These are phyloP conservation scores for Ricordea florida DNA, from an alignment of 92 coral and sea anemone genomes.

Conservation along the genomic window DNA sequence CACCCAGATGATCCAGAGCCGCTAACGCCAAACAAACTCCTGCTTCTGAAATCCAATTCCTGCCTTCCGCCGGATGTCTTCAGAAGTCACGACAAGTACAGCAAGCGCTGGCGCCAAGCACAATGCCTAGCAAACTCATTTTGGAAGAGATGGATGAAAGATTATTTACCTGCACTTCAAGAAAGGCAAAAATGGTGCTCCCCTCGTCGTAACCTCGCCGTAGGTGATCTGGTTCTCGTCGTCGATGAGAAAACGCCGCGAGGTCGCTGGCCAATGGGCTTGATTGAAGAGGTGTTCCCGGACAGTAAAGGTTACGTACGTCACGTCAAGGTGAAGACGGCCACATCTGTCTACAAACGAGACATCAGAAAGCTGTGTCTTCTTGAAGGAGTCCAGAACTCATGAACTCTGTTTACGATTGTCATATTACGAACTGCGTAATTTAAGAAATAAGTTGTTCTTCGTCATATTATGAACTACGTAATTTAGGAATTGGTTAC, in stretches of 20 bases:
- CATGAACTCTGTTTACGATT: neutral
- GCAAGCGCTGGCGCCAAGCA: conserved; percentile 41
- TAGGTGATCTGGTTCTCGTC: conserved; percentile 42
- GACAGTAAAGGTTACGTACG: conserved; percentile 21
- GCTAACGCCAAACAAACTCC: conserved; percentile 48
- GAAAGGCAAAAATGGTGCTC: conserved; percentile 37
- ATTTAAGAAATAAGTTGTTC: no score
- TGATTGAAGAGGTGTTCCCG: conserved; percentile 31
- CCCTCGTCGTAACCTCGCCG: conserved; percentile 22
- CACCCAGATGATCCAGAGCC: conserved; percentile 27
- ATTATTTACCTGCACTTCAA: conserved; percentile 56
- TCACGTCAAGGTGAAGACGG: conserved; percentile 25
- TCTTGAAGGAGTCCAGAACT: conserved; percentile 2
- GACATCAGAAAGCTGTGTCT: conserved; percentile 39
- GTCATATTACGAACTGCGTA: neutral
- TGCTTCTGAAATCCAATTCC: conserved; percentile 22
- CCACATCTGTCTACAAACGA: conserved; percentile 8
- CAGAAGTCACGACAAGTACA: neutral
- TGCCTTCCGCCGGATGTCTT: conserved; percentile 29
- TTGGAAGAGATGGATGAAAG: conserved; percentile 52
- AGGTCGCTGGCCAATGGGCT: conserved; percentile 32
- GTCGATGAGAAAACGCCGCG: conserved; percentile 16
- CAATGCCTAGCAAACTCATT: conserved; percentile 40
- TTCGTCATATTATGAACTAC: neutral
- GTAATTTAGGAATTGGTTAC: neutral